Conservation (phyloP, 1,140 invertebrate genomes). For the Parasteatoda tepidariorum region DNA sequence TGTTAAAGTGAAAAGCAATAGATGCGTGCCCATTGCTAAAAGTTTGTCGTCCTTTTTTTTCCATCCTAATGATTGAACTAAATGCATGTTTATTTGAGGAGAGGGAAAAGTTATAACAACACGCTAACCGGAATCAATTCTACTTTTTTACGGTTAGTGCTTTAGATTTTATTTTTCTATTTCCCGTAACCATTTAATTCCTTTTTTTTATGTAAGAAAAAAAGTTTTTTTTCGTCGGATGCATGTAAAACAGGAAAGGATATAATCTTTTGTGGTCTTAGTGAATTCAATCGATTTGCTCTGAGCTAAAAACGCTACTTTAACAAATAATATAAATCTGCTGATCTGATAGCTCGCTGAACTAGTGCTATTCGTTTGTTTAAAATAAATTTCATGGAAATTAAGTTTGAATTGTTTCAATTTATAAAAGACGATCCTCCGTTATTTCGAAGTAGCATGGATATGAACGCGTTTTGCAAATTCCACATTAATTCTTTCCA, state of each 20-base stretch:
- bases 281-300: neutral
- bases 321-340: too few relatives aligned
- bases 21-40: neutral
- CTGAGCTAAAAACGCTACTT: neutral
- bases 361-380: too few relatives aligned
- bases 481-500: too few relatives aligned
- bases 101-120: neutral
- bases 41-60: neutral
- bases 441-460: too few relatives aligned
- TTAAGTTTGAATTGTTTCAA: too few relatives aligned
- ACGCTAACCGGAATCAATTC: neutral
- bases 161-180: neutral
- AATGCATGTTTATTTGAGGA: neutral
- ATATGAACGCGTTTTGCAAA: too few relatives aligned
- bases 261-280: neutral
- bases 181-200: neutral
- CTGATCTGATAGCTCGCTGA: too few relatives aligned
- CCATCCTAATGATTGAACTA: neutral
- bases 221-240: neutral
- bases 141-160: neutral
- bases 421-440: too few relatives aligned
- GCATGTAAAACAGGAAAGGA: neutral
- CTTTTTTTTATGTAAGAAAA: neutral
- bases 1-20: neutral
- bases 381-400: too few relatives aligned